Conservation (phyloP, 2,797 vertebrate genomes). For the Acanthurus leucopareius region DNA sequence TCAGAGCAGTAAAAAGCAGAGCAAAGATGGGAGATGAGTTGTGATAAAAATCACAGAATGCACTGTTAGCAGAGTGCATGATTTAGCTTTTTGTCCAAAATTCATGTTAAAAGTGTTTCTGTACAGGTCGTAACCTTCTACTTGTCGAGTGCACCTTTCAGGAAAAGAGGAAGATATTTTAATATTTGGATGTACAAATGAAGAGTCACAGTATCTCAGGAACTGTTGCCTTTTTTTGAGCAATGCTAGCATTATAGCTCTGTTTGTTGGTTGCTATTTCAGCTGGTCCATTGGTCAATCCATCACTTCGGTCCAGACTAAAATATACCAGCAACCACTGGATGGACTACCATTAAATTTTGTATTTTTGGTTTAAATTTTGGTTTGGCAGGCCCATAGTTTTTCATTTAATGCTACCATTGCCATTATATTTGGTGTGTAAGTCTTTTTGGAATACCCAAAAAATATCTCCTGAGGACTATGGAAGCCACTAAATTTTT, state of each 20-base stretch:
- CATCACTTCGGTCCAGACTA: too few species aligned
- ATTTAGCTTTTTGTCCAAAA: slow-evolving; percentile 10
- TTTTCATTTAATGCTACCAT: too few species aligned
- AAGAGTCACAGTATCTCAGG: neutral
- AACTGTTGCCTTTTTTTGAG: neutral
- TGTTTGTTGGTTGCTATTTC: neutral
- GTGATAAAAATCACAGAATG: neutral
- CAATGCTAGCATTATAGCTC: neutral
- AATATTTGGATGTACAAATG: neutral
- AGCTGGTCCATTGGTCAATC: neutral
- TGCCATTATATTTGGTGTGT: too few species aligned
- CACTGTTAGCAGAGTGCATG: neutral
- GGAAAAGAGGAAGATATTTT: neutral
- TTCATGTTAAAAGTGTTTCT: slow-evolving; percentile 1
- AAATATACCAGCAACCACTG: too few species aligned
- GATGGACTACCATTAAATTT: too few species aligned
- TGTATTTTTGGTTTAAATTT: too few species aligned
- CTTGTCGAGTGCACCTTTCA: neutral
- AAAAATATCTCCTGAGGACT: too few species aligned
- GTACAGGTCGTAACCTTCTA: neutral
- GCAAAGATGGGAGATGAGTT: neutral
- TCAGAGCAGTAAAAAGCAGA: slow-evolving; percentile 9
- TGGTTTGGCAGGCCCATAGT: too few species aligned
- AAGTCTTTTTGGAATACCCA: too few species aligned
- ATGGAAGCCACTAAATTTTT: too few species aligned